Evolutionary conservation across 2,888 invertebrate genomes (phyloP), one percentile per base, ranked within the genome.

Genomic region (Harpalus rufipes): DNA sequence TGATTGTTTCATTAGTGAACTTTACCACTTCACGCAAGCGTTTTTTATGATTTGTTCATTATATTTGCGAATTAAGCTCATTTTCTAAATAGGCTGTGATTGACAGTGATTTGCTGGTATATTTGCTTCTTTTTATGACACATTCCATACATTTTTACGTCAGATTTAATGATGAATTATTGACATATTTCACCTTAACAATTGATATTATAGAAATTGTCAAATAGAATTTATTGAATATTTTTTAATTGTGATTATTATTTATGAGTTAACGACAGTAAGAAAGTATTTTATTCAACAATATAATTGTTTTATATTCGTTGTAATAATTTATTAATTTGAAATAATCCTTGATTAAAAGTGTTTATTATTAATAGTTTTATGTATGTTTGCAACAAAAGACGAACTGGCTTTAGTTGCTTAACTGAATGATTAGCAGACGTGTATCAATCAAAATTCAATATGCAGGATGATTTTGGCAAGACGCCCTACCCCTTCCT

Each of bases 121-220:
- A 68, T 68, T 39, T 68, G 14, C 32, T n/a, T 68, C 21, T 59
- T 59, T 10, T 32, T 14, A 14, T 39, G 68, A 4, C 39, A 39
- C 39, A 68, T 32, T 68, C 39, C 68, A 68, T 12, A 32, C n/a
- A 32, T 68, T 68, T 68, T 39, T 68, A 1, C 68, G 8, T 68
- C 39, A 25, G 32, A n/a, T n/a, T 32, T 32, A 14, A 39, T 12
- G n/a, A n/a, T 68, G 25, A 68, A 68, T 68, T 39, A 68, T 68
- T 68, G 68, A 68, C 68, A 25, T n/a, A n/a, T 39, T 63, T 68
- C 68, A 68, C 32, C 3, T 32, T 65, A 32, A 65, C 32, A 65
- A 65, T 32, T 65, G 10, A 32, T 6, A 32, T 32, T 8, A 3
- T 21, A 65, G 8, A 32, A 65, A 65, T 65, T n/a, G 7, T 4